phyloP scores from a whole-genome alignment of 2,113 vertebrate genomes.

The Solea senegalensis region DNA sequence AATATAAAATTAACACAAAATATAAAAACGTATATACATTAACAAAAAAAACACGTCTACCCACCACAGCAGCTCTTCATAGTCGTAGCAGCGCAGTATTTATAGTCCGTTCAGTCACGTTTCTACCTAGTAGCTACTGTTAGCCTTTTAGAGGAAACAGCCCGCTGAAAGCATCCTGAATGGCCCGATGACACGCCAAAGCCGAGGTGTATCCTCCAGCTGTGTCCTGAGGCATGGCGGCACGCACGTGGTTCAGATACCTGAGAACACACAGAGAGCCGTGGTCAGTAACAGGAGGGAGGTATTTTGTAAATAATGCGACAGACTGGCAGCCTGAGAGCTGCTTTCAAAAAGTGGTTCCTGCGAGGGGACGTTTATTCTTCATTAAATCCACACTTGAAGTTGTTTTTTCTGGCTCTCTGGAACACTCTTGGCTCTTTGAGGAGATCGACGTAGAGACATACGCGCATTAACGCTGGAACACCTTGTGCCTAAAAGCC shows the following conservation, averaged over 20 bases:
- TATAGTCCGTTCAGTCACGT: constrained; percentile 30
- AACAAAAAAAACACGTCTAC: neutral
- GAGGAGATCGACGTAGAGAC: constrained; percentile 58
- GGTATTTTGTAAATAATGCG: constrained; percentile 56
- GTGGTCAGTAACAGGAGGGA: constrained; percentile 43
- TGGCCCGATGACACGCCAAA: constrained; percentile 92
- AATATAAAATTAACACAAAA: constrained; percentile 49
- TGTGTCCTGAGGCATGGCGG: constrained; percentile 89
- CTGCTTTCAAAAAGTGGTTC: constrained; percentile 37
- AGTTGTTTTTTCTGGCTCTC: constrained; percentile 55
- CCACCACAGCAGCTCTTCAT: constrained; percentile 3
- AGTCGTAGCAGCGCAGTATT: constrained; percentile 1
- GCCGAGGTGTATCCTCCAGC: constrained; percentile 94
- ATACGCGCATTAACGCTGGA: constrained; percentile 54
- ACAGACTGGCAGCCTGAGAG: constrained; percentile 39
- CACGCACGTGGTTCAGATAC: constrained; percentile 94
- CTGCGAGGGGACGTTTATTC: constrained; percentile 58
- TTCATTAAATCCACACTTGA: constrained; percentile 59
- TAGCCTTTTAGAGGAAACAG: constrained; percentile 76
- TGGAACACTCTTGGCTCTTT: constrained; percentile 45
- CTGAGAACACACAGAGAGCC: constrained; percentile 76
- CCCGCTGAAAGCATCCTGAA: constrained; percentile 97
- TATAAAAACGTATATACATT: constrained; percentile 20
- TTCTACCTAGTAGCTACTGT: neutral
- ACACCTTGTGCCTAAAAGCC: constrained; percentile 66